Conservation (phyloP, 92 coral and sea anemone species). For the Paramuricea clavata region DNA sequence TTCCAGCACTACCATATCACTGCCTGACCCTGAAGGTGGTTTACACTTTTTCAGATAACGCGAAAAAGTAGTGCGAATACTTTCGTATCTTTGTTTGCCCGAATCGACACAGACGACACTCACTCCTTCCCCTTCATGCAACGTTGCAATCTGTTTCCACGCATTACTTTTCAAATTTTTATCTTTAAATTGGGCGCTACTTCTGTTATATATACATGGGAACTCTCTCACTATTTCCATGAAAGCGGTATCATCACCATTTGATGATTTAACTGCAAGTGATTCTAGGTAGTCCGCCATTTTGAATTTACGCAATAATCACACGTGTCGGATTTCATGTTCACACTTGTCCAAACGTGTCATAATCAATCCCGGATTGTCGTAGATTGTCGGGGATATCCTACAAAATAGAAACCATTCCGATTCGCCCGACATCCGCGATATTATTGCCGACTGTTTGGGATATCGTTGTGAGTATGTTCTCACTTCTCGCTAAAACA, state of each 20-base stretch:
- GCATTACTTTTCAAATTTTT: slow-evolving; percentile 23
- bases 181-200: slow-evolving; percentile 44
- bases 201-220: slow-evolving; percentile 35
- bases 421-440: background rate
- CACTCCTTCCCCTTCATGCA: background rate
- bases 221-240: slow-evolving; percentile 41
- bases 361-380: background rate
- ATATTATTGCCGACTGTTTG: background rate
- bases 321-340: background rate
- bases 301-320: background rate
- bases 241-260: slow-evolving; percentile 36
- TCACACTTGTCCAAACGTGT: no score
- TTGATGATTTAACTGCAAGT: background rate
- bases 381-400: slow-evolving; percentile 4
- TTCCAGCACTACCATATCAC: slow-evolving; percentile 45
- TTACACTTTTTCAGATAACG: slow-evolving; percentile 12
- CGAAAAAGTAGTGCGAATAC: slow-evolving; percentile 44
- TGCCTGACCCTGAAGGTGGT: slow-evolving; percentile 38
- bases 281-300: background rate
- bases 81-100: slow-evolving; percentile 29
- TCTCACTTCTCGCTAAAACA: background rate
- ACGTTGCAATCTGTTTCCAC: slow-evolving; percentile 7
- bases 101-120: background rate
- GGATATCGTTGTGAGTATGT: background rate
- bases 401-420: slow-evolving; percentile 7